Base-by-base conservation (phyloP, 2,113 vertebrate genomes). In the Tychaedon coryphoeus region DNA sequence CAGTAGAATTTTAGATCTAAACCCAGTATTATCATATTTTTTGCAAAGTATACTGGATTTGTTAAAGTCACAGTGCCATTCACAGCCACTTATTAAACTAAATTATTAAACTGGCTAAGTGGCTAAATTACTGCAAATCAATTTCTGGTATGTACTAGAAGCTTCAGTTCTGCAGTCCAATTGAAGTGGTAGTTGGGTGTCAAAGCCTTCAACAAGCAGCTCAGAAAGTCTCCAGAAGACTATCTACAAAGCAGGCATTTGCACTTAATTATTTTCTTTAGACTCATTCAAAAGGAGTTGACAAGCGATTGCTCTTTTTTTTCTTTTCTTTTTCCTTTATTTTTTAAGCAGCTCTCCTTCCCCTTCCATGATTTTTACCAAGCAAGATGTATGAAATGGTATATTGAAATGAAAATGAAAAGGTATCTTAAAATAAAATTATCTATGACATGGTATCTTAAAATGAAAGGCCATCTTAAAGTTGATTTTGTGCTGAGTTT, bases 241-340 rank as follows among this genome's bases (percentile, higher is more conserved):
- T 33, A n/a, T 8, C 24, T 25, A 48, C 20, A 79, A 67, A 48
- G 16, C 1, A 57, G 6, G 6, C 1, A 29, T 86, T 71, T 83
- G 9, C 8, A 70, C 24, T 34, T 61, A 50, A 61, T 14, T 48
- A 24, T 10, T 29, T 45, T 10, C 9, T 57, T 70, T 47, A 31
- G 33, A 42, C 3, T 53, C 72, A 53, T 50, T 64, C 12, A 62
- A 34, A 66, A 43, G 14, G 20, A 23, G 13, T 29, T 33, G 19
- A 38, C 18, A 82, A 53, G 5, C 15, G 72, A 57, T 9, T 42
- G 14, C 3, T 38, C 54, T 38, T 60, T 8, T 8, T 15, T 54
- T 38, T 60, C 7, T 6, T 3, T 12, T 5, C 1, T 1, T 3
- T 23, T 31, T 20, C 23, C 33, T 6, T 4, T 22, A 38, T 38